A percentile compares a stretch with the other conserved stretches of the same genome.
phyloP scores from a whole-genome alignment of 2,113 vertebrate species.

The Rhabdornis inornatus region DNA sequence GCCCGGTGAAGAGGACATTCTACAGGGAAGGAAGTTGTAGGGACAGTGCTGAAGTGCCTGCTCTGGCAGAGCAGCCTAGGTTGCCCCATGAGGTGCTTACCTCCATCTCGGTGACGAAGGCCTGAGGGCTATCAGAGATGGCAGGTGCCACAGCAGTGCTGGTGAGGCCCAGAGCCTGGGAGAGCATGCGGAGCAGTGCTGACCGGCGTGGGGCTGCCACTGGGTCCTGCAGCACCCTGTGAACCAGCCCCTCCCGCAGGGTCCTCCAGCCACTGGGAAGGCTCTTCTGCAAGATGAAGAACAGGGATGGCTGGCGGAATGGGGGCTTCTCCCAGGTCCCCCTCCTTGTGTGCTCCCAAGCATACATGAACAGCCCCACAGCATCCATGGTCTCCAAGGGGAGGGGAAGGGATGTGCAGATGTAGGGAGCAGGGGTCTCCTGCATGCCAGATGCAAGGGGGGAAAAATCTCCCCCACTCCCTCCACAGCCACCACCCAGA shows the following conservation, averaged over 20 bases:
- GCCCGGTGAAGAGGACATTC: conserved; percentile 79
- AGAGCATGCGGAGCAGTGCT: conserved; percentile 72
- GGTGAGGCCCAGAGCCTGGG: conserved; percentile 71
- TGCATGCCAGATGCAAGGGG: background rate
- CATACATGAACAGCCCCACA: background rate
- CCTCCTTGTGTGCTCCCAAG: background rate
- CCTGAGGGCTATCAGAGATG: conserved; percentile 62
- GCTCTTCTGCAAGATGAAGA: conserved; percentile 47
- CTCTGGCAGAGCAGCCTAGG: background rate
- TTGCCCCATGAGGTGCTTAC: background rate
- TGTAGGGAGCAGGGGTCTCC: background rate
- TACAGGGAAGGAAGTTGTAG: background rate
- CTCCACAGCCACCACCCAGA: background rate
- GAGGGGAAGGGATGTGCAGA: background rate
- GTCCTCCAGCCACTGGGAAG: conserved; percentile 59
- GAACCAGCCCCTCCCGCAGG: conserved; percentile 67
- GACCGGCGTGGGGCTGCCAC: conserved; percentile 36
- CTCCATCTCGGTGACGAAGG: conserved; percentile 75
- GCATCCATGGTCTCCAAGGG: fast-evolving
- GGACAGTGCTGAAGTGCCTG: fast-evolving
- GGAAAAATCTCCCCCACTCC: background rate
- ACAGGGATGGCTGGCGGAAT: fast-evolving
- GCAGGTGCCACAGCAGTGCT: background rate
- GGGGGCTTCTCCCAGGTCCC: fast-evolving
- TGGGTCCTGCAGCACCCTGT: conserved; percentile 70